A percentile compares a stretch with the other conserved stretches of the same genome.
phyloP scores from a whole-genome alignment of 2,113 vertebrate species.

The Gavialis gangeticus region DNA sequence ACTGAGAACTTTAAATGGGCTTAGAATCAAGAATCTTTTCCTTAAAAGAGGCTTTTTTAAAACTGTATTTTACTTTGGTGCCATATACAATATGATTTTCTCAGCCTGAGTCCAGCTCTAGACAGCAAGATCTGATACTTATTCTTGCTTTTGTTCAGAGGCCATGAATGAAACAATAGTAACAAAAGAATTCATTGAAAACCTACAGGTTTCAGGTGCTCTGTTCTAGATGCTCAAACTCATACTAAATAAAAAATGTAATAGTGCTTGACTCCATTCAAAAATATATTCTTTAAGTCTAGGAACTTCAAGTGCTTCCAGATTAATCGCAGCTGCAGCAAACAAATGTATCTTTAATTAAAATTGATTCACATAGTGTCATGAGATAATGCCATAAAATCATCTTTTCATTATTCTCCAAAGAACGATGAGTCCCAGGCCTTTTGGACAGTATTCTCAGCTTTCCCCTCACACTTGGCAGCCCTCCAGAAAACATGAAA shows the following conservation, averaged over 20 bases:
- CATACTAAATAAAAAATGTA: constrained; percentile 1
- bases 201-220: background rate
- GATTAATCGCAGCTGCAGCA: constrained; percentile 36
- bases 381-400: constrained; percentile 52
- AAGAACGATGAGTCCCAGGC: constrained; percentile 17
- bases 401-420: constrained; percentile 42
- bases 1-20: background rate
- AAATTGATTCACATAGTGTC: constrained; percentile 51
- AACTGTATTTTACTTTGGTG: background rate
- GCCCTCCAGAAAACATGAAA: constrained; percentile 3
- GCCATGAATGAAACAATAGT: background rate
- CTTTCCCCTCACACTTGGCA: background rate
- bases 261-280: background rate
- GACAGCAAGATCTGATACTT: background rate
- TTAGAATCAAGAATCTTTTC: background rate
- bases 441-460: constrained; percentile 12
- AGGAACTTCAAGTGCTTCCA: constrained; percentile 25
- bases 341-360: constrained; percentile 48
- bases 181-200: constrained; percentile 1
- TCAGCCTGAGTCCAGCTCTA: background rate
- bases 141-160: background rate
- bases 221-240: background rate
- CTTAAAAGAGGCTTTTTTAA: background rate
- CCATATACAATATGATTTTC: background rate
- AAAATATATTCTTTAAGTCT: background rate